phyloP scores from a whole-genome alignment of 2,888 invertebrate species.

The Pterostichus madidus region DNA sequence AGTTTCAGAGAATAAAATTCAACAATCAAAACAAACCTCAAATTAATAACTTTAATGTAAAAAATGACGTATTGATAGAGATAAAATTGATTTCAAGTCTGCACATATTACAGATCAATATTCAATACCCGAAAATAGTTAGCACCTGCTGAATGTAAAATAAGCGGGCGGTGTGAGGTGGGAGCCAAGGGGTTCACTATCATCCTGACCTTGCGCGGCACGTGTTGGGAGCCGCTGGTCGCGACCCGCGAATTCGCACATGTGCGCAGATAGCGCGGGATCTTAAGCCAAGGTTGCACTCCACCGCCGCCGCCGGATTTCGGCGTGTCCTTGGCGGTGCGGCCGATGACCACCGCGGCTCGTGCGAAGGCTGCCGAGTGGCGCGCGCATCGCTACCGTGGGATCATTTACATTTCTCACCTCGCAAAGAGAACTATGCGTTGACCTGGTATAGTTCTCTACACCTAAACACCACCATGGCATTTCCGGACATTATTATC shows the following conservation, averaged over 20 bases:
- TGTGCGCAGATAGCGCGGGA: conserved; percentile 27
- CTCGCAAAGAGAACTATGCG: conserved; percentile 3
- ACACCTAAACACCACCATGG: neutral
- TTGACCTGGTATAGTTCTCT: conserved; percentile 45
- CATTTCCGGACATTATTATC: conserved; percentile 19
- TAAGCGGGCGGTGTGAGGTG: conserved; percentile 15
- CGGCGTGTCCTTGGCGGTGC: conserved; percentile 62
- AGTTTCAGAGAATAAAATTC: too few species aligned
- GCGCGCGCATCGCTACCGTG: conserved; percentile 49
- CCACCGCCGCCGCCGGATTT: conserved; percentile 59
- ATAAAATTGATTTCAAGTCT: neutral
- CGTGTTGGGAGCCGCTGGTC: conserved; percentile 59
- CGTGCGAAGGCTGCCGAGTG: conserved; percentile 61
- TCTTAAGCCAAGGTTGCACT: conserved; percentile 45
- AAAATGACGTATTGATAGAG: neutral
- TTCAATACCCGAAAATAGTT: conserved; percentile 18
- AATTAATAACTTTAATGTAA: neutral
- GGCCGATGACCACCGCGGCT: conserved; percentile 63
- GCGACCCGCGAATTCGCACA: conserved; percentile 41
- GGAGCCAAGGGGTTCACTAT: conserved; percentile 4
- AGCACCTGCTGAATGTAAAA: conserved; percentile 29
- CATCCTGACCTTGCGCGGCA: conserved; percentile 42
- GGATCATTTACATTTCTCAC: conserved; percentile 53
- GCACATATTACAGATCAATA: conserved; percentile 24
- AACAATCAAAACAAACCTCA: neutral